A percentile compares a stretch with the other conserved stretches of the same genome.
Conservation (phyloP, 1,140 invertebrate genomes). For the Dendrolimus kikuchii region DNA sequence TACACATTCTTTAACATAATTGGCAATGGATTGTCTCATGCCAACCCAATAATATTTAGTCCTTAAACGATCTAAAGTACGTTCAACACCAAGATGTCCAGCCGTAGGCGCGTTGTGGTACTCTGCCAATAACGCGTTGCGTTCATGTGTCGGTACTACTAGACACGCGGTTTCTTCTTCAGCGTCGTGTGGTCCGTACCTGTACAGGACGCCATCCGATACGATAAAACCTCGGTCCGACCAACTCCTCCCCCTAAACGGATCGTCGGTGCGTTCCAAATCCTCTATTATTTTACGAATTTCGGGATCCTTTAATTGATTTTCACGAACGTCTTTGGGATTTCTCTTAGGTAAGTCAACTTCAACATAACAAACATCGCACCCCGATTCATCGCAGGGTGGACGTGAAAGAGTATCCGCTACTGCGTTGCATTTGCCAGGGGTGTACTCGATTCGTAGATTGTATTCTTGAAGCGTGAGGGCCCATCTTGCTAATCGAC, state of each 20-base stretch:
- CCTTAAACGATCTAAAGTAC: conserved; percentile 8
- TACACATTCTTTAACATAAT: neutral
- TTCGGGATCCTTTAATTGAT: conserved; percentile 11
- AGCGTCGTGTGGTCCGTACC: too few species aligned
- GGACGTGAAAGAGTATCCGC: conserved; percentile 26
- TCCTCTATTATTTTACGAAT: conserved; percentile 8
- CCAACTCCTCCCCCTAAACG: conserved; percentile 12
- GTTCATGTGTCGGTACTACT: conserved; percentile 14
- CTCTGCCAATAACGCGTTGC: conserved; percentile 11
- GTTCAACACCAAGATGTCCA: conserved; percentile 22
- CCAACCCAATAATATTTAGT: conserved; percentile 15
- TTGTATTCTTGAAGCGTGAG: conserved; percentile 53
- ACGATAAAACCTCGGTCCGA: conserved; percentile 9
- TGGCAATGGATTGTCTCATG: conserved; percentile 6
- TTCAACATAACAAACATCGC: conserved; percentile 5
- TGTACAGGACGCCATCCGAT: conserved; percentile 1
- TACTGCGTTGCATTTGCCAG: conserved; percentile 24
- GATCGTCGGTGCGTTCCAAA: conserved; percentile 7
- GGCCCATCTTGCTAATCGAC: conserved; percentile 58
- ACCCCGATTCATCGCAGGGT: conserved; percentile 1
- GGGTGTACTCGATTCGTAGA: conserved; percentile 25
- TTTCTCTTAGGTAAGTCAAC: conserved; percentile 7
- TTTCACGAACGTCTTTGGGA: conserved; percentile 10
- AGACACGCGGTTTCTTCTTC: too few species aligned
- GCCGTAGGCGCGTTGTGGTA: conserved; percentile 33